A percentile compares a stretch with the other conserved stretches of the same genome.
phyloP scores from a whole-genome alignment of 2,797 vertebrate species.

The Epinephelus awoara region DNA sequence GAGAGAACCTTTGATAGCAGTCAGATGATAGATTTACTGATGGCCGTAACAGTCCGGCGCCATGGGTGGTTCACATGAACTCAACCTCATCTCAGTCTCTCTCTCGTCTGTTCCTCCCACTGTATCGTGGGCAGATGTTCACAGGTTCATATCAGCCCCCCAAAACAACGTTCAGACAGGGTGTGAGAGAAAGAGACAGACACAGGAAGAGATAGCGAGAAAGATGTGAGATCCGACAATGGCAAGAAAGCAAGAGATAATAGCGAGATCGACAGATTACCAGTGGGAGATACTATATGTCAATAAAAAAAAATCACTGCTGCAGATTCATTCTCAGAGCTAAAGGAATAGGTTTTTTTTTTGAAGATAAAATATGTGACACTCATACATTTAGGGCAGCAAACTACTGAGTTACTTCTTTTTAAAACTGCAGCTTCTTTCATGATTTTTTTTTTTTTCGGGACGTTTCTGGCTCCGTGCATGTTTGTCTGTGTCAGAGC shows the following conservation, averaged over 20 bases:
- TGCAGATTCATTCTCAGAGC: slow-evolving; percentile 32
- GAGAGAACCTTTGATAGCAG: slow-evolving; percentile 76
- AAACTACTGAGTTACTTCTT: slow-evolving; percentile 24
- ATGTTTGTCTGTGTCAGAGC: slow-evolving; percentile 59
- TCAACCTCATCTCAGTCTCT: slow-evolving; percentile 77
- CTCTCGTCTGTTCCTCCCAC: slow-evolving; percentile 65
- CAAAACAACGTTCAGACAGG: slow-evolving; percentile 57
- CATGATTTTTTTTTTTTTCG: slow-evolving; percentile 27
- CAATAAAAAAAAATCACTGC: slow-evolving; percentile 57
- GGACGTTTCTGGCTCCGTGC: slow-evolving; percentile 32
- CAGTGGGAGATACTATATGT: slow-evolving; percentile 65
- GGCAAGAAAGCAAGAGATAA: slow-evolving; percentile 65
- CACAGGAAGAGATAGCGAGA: slow-evolving; percentile 60
- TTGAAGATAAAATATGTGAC: slow-evolving; percentile 37
- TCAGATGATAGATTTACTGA: slow-evolving; percentile 82
- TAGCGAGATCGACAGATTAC: slow-evolving; percentile 73
- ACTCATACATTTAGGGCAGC: slow-evolving; percentile 21
- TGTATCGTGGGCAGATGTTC: slow-evolving; percentile 79
- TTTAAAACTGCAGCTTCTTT: slow-evolving; percentile 29
- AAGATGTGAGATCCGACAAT: slow-evolving; percentile 62
- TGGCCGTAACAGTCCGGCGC: slow-evolving; percentile 79
- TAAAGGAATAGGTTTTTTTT: slow-evolving; percentile 33
- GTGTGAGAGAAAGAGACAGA: slow-evolving; percentile 56
- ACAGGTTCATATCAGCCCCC: slow-evolving; percentile 73
- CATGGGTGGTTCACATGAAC: slow-evolving; percentile 80